These are phyloP conservation scores for Labia minor DNA, from an alignment of 2,888 invertebrate genomes.

Conservation along the genomic window DNA sequence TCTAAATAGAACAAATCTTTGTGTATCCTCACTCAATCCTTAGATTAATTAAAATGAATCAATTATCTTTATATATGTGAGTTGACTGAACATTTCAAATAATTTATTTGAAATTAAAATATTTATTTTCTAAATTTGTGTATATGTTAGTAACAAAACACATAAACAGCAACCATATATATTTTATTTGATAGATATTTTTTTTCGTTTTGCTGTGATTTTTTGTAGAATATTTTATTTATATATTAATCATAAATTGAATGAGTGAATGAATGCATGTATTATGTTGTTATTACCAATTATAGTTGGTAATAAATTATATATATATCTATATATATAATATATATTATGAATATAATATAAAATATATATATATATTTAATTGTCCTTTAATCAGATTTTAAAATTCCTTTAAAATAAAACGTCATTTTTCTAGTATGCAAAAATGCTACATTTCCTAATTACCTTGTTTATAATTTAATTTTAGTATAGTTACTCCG, in stretches of 20 bases:
- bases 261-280: background rate
- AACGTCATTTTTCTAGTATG: background rate
- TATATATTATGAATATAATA: slow-evolving; percentile 13
- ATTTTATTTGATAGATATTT: background rate
- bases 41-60: background rate
- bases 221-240: slow-evolving; percentile 7
- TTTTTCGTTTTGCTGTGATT: slow-evolving; percentile 8
- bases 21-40: background rate
- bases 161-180: background rate
- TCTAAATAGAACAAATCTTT: too few relatives aligned
- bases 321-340: background rate
- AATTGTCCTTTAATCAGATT: slow-evolving; percentile 2
- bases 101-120: background rate
- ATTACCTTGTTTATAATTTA: too few relatives aligned
- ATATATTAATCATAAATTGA: background rate
- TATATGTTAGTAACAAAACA: background rate
- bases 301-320: background rate
- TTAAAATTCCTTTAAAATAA: background rate
- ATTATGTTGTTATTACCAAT: slow-evolving; percentile 4
- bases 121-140: slow-evolving; percentile 8
- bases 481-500: too few relatives aligned
- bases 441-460: background rate
- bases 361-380: slow-evolving; percentile 3
- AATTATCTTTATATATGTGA: background rate
- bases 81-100: slow-evolving; percentile 1